A percentile compares a stretch with the other conserved stretches of the same genome.
These are phyloP conservation scores for Epinephelus lanceolatus DNA, from an alignment of 2,113 vertebrate genomes.

Conservation along the genomic window DNA sequence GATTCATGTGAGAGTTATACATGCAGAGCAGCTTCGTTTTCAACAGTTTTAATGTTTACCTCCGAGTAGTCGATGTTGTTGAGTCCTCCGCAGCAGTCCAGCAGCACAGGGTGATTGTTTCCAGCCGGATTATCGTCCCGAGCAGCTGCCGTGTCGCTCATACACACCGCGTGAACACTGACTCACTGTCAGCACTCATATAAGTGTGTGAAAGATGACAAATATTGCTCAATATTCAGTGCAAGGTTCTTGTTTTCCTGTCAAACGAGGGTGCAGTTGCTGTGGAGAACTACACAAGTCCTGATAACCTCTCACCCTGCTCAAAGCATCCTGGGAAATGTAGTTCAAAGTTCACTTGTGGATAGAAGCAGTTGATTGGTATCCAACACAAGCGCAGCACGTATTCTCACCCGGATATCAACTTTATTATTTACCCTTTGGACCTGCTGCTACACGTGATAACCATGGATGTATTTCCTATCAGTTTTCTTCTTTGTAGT, in stretches of 20 bases:
- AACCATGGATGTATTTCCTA: not conserved
- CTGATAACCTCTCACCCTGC: slow-evolving; percentile 39
- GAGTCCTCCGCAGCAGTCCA: slow-evolving; percentile 85
- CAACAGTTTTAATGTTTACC: slow-evolving; percentile 65
- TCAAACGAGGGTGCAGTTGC: not conserved
- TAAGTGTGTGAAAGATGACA: not conserved
- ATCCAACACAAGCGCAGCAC: not conserved
- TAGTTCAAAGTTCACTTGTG: slow-evolving; percentile 10
- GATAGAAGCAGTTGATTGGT: rapidly evolving
- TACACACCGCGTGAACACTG: slow-evolving; percentile 11
- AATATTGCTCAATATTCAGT: slow-evolving; percentile 12
- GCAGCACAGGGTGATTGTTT: not conserved
- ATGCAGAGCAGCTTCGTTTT: rapidly evolving
- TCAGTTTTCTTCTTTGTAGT: not conserved
- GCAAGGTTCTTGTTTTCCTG: slow-evolving; percentile 7
- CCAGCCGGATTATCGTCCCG: not conserved
- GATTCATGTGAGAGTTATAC: rapidly evolving
- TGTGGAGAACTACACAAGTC: not conserved
- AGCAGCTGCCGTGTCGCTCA: slow-evolving; percentile 51
- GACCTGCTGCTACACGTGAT: not conserved
- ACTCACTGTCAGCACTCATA: not conserved
- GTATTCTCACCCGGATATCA: rapidly evolving
- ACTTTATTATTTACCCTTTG: not conserved
- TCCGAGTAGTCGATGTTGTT: slow-evolving; percentile 84
- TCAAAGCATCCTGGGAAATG: slow-evolving; percentile 76